Conservation (phyloP, 1,140 invertebrate species). For the Drosophila kepulauana region DNA sequence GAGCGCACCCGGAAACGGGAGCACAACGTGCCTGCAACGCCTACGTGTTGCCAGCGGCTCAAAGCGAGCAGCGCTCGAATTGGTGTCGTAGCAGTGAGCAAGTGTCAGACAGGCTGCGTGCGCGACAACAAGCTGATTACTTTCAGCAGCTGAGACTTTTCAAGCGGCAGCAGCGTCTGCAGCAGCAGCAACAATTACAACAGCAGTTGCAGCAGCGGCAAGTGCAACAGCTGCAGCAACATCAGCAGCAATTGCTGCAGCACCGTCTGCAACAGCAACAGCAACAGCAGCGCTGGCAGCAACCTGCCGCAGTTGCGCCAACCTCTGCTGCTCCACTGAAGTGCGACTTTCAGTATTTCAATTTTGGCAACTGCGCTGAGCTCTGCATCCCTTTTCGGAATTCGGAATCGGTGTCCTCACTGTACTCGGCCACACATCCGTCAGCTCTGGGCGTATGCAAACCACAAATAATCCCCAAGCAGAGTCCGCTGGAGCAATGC, state of each 20-base stretch:
- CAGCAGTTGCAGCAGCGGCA: conserved; percentile 12
- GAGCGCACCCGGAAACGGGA: not conserved
- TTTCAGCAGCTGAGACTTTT: conserved; percentile 3
- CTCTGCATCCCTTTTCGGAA: not conserved
- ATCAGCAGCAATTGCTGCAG: conserved; percentile 9
- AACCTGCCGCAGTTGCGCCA: not conserved
- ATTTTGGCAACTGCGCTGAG: conserved; percentile 43
- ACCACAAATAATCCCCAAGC: not conserved
- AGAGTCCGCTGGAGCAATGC: not conserved
- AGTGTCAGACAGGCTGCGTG: not conserved
- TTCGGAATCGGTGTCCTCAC: not conserved
- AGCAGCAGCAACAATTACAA: conserved; percentile 4
- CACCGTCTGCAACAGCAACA: conserved; percentile 1
- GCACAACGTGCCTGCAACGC: not conserved
- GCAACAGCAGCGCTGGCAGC: conserved; percentile 17
- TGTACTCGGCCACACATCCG: not conserved
- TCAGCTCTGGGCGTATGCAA: not conserved
- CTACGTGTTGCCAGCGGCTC: too few relatives aligned
- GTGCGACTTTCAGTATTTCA: conserved; percentile 25
- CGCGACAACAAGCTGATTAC: not conserved
- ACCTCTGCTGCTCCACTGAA: not conserved
- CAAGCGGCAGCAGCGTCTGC: conserved; percentile 14
- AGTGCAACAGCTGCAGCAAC: conserved; percentile 2
- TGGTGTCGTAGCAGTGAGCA: not conserved
- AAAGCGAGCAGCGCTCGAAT: not conserved